phyloP scores from a whole-genome alignment of 2,888 invertebrate genomes.

The Cheilosia scutellata region DNA sequence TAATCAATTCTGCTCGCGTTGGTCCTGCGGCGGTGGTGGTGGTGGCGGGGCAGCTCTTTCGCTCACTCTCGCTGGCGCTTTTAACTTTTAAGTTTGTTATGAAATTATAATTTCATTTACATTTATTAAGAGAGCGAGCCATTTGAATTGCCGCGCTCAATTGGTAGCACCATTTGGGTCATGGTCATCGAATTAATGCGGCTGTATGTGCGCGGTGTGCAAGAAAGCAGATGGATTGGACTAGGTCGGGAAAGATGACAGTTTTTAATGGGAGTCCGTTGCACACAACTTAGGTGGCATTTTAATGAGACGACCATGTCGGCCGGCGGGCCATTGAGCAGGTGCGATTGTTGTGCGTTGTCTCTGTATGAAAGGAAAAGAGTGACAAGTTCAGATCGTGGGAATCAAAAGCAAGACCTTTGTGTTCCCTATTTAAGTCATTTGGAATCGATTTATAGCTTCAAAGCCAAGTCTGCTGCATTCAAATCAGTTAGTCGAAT shows the following conservation, averaged over 20 bases:
- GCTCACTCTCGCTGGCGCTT: background rate
- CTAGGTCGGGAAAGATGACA: conserved; percentile 61
- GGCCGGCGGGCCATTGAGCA: background rate
- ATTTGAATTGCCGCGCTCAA: conserved; percentile 60
- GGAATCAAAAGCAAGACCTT: too few species aligned
- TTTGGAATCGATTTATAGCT: too few species aligned
- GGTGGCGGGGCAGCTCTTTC: background rate
- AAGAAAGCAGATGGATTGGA: conserved; percentile 36
- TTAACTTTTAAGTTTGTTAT: conserved; percentile 62
- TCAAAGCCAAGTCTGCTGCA: too few species aligned
- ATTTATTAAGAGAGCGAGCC: conserved; percentile 48
- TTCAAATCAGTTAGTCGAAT: too few species aligned
- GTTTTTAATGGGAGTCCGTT: background rate
- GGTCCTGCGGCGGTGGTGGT: conserved; percentile 48
- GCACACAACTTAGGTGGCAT: background rate
- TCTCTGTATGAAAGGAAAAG: too few species aligned
- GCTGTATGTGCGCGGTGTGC: conserved; percentile 20
- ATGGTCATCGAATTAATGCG: conserved; percentile 70
- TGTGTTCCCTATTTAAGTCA: too few species aligned
- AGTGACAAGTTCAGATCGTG: too few species aligned
- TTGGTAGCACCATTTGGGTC: conserved; percentile 60
- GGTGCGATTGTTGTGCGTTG: too few species aligned
- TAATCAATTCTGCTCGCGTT: conserved; percentile 76
- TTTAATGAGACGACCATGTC: conserved; percentile 1
- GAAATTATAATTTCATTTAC: conserved; percentile 75